Evolutionary conservation across 2,888 invertebrate genomes (phyloP).

Genomic region (Halictus quadricinctus): DNA sequence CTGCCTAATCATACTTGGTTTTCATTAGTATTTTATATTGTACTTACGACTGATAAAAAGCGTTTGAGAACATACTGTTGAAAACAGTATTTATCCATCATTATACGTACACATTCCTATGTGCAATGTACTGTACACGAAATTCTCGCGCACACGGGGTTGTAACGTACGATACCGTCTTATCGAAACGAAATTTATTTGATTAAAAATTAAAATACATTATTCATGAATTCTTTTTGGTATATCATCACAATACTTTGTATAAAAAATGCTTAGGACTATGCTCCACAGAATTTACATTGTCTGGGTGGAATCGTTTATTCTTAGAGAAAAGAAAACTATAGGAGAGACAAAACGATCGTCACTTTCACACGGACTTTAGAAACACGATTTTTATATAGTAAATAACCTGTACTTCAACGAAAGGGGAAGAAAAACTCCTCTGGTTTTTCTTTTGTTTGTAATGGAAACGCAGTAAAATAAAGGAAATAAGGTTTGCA

Average conservation of each 20-base stretch:
- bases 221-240: constrained; percentile 71
- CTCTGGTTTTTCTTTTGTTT: not conserved
- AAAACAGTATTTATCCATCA: not conserved
- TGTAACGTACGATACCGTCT: constrained; percentile 21
- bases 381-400: constrained; percentile 42
- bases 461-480: constrained; percentile 34
- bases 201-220: constrained; percentile 77
- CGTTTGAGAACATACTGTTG: not conserved
- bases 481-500: constrained; percentile 37
- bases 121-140: not conserved
- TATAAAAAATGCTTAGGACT: constrained; percentile 74
- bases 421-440: constrained; percentile 1
- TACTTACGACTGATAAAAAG: not conserved
- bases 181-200: constrained; percentile 76
- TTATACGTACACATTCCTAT: not conserved
- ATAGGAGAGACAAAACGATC: constrained; percentile 34
- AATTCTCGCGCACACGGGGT: not conserved
- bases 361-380: constrained; percentile 56
- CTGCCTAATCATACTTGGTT: not conserved
- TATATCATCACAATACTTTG: constrained; percentile 72
- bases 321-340: constrained; percentile 24
- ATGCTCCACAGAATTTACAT: constrained; percentile 66
- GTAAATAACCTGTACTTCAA: constrained; percentile 40
- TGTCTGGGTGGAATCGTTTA: constrained; percentile 63
- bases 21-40: not conserved